These are phyloP conservation scores for Sinohyriopsis cumingii DNA, from an alignment of 2,888 invertebrate species.

Conservation along the genomic window DNA sequence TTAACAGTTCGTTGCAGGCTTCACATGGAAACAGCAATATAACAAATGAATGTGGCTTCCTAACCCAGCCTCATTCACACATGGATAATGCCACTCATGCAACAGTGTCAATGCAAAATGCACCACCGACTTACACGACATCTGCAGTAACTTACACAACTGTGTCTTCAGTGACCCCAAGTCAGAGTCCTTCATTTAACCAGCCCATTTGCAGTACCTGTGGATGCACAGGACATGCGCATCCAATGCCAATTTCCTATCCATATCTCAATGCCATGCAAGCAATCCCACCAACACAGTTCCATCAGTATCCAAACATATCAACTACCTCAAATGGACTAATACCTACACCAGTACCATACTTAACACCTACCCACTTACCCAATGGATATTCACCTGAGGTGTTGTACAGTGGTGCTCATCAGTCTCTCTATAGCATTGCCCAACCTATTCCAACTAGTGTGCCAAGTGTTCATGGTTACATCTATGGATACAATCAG, in stretches of 20 bases:
- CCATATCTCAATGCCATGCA: slow-evolving; percentile 16
- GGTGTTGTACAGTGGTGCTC: slow-evolving; percentile 7
- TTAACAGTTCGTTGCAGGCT: slow-evolving; percentile 3
- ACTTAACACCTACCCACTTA: slow-evolving; percentile 24
- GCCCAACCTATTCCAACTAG: slow-evolving; percentile 12
- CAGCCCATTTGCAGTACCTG: slow-evolving; percentile 38
- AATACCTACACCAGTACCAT: slow-evolving; percentile 29
- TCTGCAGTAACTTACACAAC: slow-evolving; percentile 16
- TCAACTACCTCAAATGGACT: slow-evolving; percentile 42
- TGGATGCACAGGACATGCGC: slow-evolving; percentile 44
- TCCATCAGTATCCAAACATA: slow-evolving; percentile 40
- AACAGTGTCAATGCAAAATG: slow-evolving; percentile 1
- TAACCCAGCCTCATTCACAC: background rate
- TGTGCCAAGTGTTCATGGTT: slow-evolving; percentile 18
- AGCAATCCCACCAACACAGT: slow-evolving; percentile 25
- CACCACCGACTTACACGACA: slow-evolving; percentile 11
- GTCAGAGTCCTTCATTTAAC: slow-evolving; percentile 16
- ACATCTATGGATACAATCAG: slow-evolving; percentile 26
- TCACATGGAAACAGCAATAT: background rate
- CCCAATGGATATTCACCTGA: slow-evolving; percentile 32
- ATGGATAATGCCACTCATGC: no score
- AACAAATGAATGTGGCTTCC: background rate
- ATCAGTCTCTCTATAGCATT: slow-evolving; percentile 17
- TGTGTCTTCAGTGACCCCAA: slow-evolving; percentile 17
- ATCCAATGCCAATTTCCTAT: slow-evolving; percentile 12